These are phyloP conservation scores for Ophion slaviceki DNA, from an alignment of 2,888 invertebrate species.

Conservation along the genomic window DNA sequence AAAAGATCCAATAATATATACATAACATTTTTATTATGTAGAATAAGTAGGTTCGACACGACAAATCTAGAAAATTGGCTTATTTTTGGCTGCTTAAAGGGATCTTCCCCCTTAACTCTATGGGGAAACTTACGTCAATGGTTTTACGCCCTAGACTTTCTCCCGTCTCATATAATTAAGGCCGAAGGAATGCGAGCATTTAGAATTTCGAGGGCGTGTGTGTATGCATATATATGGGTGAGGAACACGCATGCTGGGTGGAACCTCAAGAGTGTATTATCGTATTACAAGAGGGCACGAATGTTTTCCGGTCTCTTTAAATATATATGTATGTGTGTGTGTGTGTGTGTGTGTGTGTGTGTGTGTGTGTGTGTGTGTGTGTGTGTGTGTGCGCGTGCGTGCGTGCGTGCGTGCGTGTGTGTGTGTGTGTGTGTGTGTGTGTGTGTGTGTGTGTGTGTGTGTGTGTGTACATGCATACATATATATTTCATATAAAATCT, in stretches of 20 bases:
- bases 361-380: background rate
- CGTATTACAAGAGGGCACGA: slow-evolving; percentile 1
- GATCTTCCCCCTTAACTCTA: no score
- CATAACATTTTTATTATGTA: no score
- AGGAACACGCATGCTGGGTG: background rate
- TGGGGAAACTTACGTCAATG: background rate
- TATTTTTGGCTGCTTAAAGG: no score
- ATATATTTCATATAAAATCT: slow-evolving; percentile 14
- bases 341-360: background rate
- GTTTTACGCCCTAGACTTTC: background rate
- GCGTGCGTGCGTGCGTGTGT: background rate
- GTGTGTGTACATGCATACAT: background rate
- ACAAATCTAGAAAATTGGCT: no score
- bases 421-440: background rate
- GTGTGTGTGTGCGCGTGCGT: no score
- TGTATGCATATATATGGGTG: slow-evolving; percentile 1
- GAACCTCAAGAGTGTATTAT: slow-evolving; percentile 26
- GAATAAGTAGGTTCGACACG: no score
- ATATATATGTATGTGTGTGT: background rate
- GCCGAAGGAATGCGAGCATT: slow-evolving; percentile 34
- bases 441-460: background rate
- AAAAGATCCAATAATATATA: no score
- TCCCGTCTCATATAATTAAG: slow-evolving; percentile 2
- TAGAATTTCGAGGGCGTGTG: background rate
- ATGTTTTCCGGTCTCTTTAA: slow-evolving; percentile 8